Evolutionary conservation across 2,113 vertebrate genomes (phyloP), one percentile per base, ranked within the genome.

Genomic region (Alethe castanea): DNA sequence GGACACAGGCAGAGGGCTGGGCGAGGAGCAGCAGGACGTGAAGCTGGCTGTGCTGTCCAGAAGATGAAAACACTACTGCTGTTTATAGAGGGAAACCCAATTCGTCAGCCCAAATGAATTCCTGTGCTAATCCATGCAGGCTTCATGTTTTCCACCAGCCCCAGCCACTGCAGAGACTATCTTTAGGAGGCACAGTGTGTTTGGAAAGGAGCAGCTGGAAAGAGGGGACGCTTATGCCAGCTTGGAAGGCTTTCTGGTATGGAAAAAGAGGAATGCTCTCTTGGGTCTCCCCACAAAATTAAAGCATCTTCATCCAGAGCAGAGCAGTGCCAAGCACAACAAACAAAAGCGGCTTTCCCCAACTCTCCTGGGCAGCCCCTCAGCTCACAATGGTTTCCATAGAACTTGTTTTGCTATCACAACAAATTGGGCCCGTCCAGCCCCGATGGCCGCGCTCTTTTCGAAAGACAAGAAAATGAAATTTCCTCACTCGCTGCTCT

Each of bases 301-400:
- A 94, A 96, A 97, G 96, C 98, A 97, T 96, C 74, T 77, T 93
- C 86, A 97, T 98, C 98, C 98, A 98, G 97, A 93, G 97, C 93
- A 92, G 94, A 97, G 81, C 18, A 48, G n/a, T 56, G 98, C 99
- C 98, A 98, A 99, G 96, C 95, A 98, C 97, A 98, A 98, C 98
- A 99, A 98, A 99, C 98, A 98, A 98, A 73, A 98, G 96, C 96
- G 98, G 98, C 98, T 99, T 99, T 98, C 98, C 98, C 98, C 98
- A 96, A 96, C 97, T 98, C 97, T 98, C 98, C 98, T 96, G 97
- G 97, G 98, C 98, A 98, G 98, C 95, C 97, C 94, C 98, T 98
- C 97, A 90, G 94, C 97, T 98, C 98, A 99, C 98, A 98, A 98
- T 98, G 98, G 99, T 99, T 99, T 97, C 99, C 98, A 99, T 99